Evolutionary conservation across 1,140 invertebrate genomes (phyloP).

Genomic region (Stratiolaelaps scimitus): DNA sequence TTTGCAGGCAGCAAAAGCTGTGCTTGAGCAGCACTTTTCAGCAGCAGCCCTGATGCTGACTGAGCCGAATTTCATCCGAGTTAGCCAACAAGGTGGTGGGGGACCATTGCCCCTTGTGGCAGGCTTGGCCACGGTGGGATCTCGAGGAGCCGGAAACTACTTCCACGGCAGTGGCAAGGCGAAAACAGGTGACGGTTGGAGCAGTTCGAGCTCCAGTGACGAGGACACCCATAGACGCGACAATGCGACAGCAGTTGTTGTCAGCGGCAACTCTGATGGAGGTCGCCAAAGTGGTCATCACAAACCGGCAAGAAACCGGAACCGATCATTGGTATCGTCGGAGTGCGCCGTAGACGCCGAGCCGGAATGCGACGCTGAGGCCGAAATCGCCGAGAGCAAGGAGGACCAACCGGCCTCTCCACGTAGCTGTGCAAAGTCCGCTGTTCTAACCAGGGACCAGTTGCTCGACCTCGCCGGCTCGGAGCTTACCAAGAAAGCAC

Average conservation of each 20-base stretch:
- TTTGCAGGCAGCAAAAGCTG: conserved; percentile 62
- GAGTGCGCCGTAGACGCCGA: no score
- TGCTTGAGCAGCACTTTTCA: conserved; percentile 67
- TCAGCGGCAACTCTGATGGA: no score
- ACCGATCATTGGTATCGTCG: no score
- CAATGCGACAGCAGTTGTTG: neutral
- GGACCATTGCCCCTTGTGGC: no score
- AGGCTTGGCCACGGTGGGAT: neutral
- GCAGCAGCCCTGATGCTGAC: conserved; percentile 43
- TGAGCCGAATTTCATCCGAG: conserved; percentile 23
- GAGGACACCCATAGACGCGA: conserved; percentile 22
- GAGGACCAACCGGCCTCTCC: no score
- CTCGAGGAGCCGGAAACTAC: neutral
- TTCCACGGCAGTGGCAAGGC: neutral
- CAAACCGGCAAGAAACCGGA: no score
- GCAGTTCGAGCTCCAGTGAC: conserved; percentile 22
- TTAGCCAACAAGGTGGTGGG: neutral
- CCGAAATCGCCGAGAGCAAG: no score
- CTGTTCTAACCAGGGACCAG: neutral
- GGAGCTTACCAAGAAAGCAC: conserved; percentile 25
- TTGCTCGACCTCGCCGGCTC: conserved; percentile 15
- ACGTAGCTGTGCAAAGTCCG: no score
- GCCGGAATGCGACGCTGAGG: no score
- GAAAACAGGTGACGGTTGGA: neutral
- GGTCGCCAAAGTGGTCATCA: no score